A percentile compares a stretch with the other conserved stretches of the same genome.
These are phyloP conservation scores for Margarornis squamiger DNA, from an alignment of 2,797 vertebrate species.

Conservation along the genomic window DNA sequence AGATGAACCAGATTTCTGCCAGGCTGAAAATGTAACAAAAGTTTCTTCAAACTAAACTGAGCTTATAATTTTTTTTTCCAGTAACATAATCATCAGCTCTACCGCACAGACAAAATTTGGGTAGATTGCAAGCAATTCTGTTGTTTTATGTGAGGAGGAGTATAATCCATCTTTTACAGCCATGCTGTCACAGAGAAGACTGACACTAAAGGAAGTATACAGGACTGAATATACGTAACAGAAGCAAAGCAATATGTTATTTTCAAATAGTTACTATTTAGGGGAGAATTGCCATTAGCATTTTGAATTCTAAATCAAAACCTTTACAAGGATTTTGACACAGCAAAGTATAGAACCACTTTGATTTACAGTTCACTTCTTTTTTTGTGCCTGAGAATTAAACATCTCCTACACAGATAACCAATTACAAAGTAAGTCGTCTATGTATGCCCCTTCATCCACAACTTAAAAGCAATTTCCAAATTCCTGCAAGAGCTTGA, in stretches of 20 bases:
- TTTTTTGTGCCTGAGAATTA: background rate
- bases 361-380: background rate
- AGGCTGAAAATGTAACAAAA: background rate
- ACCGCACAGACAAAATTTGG: background rate
- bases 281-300: background rate
- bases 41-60: background rate
- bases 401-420: background rate
- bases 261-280: conserved; percentile 30
- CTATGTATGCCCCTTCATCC: background rate
- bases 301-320: conserved; percentile 22
- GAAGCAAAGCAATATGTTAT: conserved; percentile 5
- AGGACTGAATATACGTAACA: background rate
- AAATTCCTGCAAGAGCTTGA: background rate
- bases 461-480: background rate
- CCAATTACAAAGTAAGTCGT: background rate
- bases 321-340: background rate
- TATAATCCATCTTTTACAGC: background rate
- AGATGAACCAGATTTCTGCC: background rate
- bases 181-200: background rate
- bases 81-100: background rate
- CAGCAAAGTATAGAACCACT: background rate
- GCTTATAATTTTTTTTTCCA: fast-evolving
- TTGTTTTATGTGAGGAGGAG: background rate
- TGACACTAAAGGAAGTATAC: conserved; percentile 21
- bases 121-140: background rate